Evolutionary conservation across 2,797 vertebrate genomes (phyloP).

Genomic region (Sebastiscus tertius): DNA sequence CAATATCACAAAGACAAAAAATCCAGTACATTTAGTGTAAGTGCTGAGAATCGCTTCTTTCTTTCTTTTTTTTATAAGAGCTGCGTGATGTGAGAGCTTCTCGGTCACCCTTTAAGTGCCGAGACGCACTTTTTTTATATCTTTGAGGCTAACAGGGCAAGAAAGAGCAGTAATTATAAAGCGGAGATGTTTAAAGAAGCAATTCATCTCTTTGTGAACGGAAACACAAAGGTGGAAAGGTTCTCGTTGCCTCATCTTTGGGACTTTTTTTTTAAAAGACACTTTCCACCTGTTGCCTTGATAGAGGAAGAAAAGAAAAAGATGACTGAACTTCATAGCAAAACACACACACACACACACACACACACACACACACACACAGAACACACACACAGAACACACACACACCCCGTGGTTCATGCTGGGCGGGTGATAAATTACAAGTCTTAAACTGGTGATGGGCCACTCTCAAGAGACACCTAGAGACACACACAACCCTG

Average conservation of each 20-base stretch:
- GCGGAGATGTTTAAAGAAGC: background rate
- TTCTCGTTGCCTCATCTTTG: background rate
- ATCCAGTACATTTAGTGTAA: background rate
- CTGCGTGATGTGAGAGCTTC: background rate
- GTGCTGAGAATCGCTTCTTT: background rate
- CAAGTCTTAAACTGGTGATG: constrained; percentile 14
- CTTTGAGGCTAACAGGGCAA: background rate
- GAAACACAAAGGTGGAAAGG: constrained; percentile 22
- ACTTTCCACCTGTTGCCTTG: constrained; percentile 44
- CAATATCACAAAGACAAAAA: background rate
- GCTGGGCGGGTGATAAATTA: constrained; percentile 44
- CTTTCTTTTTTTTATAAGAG: background rate
- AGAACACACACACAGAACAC: background rate
- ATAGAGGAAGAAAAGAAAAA: constrained; percentile 9
- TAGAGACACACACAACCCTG: constrained; percentile 9
- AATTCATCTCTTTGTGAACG: constrained; percentile 16
- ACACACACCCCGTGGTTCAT: background rate
- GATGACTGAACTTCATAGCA: constrained; percentile 19
- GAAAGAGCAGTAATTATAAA: background rate
- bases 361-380: background rate
- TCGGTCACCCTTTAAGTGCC: background rate
- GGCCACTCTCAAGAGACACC: constrained; percentile 35
- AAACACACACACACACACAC: constrained; percentile 4
- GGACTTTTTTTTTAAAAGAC: constrained; percentile 13
- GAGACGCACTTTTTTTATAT: background rate